Percentiles rank a stretch among this genome's conserved stretches.
These are phyloP conservation scores for Manis crassicaudata DNA, from an alignment of 2,797 vertebrate species.

Conservation along the genomic window DNA sequence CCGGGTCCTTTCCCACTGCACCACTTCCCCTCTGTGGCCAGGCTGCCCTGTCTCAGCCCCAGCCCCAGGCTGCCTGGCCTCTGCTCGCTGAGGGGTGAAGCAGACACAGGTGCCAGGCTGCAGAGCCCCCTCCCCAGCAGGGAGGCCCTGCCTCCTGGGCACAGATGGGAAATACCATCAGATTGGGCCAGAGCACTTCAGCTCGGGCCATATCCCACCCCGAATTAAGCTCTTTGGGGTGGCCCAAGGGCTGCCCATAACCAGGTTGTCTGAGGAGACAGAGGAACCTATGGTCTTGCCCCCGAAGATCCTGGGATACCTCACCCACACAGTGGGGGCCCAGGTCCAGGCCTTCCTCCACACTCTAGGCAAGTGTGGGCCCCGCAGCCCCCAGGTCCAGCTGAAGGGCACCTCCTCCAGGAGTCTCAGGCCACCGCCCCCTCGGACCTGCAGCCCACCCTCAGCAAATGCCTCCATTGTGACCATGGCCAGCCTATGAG, in stretches of 20 bases:
- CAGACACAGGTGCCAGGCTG: neutral
- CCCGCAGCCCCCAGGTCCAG: neutral
- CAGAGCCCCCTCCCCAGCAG: neutral
- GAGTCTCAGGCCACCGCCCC: neutral
- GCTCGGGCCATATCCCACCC: fast-evolving
- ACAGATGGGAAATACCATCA: neutral
- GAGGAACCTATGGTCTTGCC: neutral
- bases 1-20: constrained; percentile 34
- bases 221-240: neutral
- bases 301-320: neutral
- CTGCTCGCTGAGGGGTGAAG: neutral
- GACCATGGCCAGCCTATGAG: neutral
- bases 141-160: neutral
- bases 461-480: neutral
- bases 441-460: no score
- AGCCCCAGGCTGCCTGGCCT: neutral
- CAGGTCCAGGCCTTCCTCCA: fast-evolving
- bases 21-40: constrained; percentile 21
- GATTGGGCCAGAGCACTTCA: fast-evolving
- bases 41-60: neutral
- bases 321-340: fast-evolving
- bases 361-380: neutral
- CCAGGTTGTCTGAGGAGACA: neutral
- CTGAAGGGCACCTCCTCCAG: no score
- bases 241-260: neutral